Base-by-base conservation (phyloP, 2,113 vertebrate species). In the Carassius carassius region DNA sequence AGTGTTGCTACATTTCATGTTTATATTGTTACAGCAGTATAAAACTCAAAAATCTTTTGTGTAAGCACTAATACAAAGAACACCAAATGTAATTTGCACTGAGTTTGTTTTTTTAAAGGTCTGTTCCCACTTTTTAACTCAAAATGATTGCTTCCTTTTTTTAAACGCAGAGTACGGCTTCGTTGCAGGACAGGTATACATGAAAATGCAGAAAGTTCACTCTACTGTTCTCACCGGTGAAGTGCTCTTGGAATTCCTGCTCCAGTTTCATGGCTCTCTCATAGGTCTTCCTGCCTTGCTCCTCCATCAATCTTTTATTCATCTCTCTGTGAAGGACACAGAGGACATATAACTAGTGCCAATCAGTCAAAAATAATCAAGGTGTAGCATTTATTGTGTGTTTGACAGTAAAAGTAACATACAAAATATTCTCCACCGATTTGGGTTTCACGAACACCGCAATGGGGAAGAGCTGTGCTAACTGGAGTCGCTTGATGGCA, bases 401-500 rank as follows among this genome's bases (percentile, higher is more conserved):
- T 58, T 58, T 75, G 44, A 75, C 14, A 21, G 56, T 11, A 2
- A 29, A 8, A 47, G 16, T 21, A 6, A 96, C 98, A 96, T 89
- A 99, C 98, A 97, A 95, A 90, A 99, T 97, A 92, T 98, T 99
- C 93, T 99, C 96, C 88, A 99, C 92, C 17, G 94, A 96, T 93
- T 95, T 95, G 54, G 98, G 98, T 92, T 97, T 97, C 90, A 99
- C 95, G 91, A 99, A 98, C 91, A 99, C 92, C 86, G 98, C 96
- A 84, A 99, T 94, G 78, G 98, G 97, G 88, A 96, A 95, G 60
- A 99, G 94, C 85, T 96, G 96, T 60, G 98, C 97, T 87, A 97
- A 94, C 91, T 99, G 98, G 90, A 99, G 95, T 91, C 97, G 96
- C 92, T 97, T 99, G 92, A 99, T 99, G 0, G 98, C 98, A 76